Base-by-base conservation (phyloP, 2,797 vertebrate species). In the Alectoris magna region DNA sequence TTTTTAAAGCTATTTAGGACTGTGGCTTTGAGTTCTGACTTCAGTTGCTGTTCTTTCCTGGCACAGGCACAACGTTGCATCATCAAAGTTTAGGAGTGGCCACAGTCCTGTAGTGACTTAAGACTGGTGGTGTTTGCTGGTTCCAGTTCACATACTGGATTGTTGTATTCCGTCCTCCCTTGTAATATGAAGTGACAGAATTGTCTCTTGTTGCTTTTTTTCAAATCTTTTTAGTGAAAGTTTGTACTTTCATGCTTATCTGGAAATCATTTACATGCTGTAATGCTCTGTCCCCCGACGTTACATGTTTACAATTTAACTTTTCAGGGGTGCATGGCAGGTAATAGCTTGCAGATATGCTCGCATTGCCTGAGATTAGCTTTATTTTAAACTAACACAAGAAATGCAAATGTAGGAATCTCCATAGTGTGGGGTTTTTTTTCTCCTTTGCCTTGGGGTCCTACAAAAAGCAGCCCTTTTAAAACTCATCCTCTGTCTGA, bases 241-340 rank as follows among this genome's bases (percentile, higher is more conserved):
- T 26, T 84, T 43, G 4, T 60, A 13, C 39, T 55, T 63, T 64
- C 62, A 70, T 14, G 5, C 18, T 44, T 22, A 64, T 23, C 11
- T 69, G 38, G 31, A 70, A 62, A 73, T 75, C 18, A 7, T 3
- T 60, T 44, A 2, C 0, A 5, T n/a, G 31, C 29, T 71, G 1
- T 55, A 56, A 21, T 71, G 22, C 9, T 68, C 31, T 74, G 34
- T 5, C 8, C 2, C 2, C 16, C 31, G 18, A 69, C 39, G 27
- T 14, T 62, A 18, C 7, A 1, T 53, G 31, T 31, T 62, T 80
- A 41, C 11, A 79, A 0, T 26, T 74, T 22, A 6, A 5, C 21
- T 36, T 14, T 58, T 48, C 49, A 14, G 0, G 1, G 18, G 2
- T 88, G 11, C 0, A 0, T 27, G 14, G 4, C 17, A 59, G n/a